phyloP scores from a whole-genome alignment of 2,113 vertebrate genomes.

The Phocoena sinus region DNA sequence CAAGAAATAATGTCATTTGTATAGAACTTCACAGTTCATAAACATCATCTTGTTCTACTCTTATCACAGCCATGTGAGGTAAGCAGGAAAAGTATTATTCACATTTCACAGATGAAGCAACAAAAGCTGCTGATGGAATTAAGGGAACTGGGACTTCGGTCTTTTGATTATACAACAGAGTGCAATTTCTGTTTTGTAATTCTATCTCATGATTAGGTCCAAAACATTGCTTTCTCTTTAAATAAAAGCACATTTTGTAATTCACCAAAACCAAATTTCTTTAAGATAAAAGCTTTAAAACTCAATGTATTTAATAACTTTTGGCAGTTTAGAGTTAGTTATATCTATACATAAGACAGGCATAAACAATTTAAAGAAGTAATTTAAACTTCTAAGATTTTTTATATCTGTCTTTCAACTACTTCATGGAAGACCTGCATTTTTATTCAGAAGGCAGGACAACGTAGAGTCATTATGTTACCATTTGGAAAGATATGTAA shows the following conservation, averaged over 20 bases:
- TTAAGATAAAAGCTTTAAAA: constrained; percentile 21
- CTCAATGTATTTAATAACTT: background rate
- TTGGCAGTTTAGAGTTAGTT: background rate
- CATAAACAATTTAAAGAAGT: background rate
- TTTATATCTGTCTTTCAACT: background rate
- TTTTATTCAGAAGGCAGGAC: background rate
- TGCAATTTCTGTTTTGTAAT: background rate
- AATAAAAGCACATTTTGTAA: constrained; percentile 2
- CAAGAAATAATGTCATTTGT: background rate
- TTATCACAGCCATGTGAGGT: background rate
- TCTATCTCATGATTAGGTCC: background rate
- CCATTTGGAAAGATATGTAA: background rate
- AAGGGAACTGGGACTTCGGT: background rate
- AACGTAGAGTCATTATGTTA: background rate
- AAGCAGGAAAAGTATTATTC: background rate
- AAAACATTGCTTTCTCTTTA: background rate
- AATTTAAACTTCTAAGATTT: background rate
- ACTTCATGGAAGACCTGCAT: background rate
- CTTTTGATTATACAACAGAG: background rate
- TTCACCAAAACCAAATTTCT: background rate
- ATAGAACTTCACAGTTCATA: background rate
- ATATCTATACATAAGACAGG: background rate
- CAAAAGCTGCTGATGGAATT: background rate
- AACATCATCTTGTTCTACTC: background rate
- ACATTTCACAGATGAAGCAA: background rate